phyloP scores from a whole-genome alignment of 2,888 invertebrate genomes.

The Troides aeacus region DNA sequence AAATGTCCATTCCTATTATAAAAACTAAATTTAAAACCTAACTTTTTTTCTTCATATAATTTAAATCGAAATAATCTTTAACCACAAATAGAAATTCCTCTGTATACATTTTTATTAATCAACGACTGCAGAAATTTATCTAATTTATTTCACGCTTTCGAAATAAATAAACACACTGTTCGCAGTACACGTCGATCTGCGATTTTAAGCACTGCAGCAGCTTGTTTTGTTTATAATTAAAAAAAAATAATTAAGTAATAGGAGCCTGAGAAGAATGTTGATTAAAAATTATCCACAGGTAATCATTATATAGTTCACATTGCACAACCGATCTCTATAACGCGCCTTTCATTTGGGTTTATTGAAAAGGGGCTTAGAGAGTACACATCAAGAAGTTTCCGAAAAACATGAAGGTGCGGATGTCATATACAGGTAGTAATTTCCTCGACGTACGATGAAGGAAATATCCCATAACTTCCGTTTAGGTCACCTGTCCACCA shows the following conservation, averaged over 20 bases:
- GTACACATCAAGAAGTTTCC: background rate
- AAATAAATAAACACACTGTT: too few species aligned
- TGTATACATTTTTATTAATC: too few species aligned
- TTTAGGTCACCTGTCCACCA: constrained; percentile 97
- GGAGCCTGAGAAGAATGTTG: background rate
- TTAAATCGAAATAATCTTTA: too few species aligned
- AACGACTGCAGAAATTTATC: too few species aligned
- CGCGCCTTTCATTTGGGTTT: constrained; percentile 7
- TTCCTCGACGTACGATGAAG: constrained; percentile 96
- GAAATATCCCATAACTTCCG: constrained; percentile 93
- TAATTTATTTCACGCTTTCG: too few species aligned
- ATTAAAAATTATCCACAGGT: background rate
- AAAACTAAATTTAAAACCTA: background rate
- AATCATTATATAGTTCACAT: background rate
- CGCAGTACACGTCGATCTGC: too few species aligned
- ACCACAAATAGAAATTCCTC: too few species aligned
- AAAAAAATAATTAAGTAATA: background rate
- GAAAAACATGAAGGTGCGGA: background rate
- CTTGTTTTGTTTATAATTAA: background rate
- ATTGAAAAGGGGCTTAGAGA: constrained; percentile 25
- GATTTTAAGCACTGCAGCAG: too few species aligned
- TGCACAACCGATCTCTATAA: constrained; percentile 17
- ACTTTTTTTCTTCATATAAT: too few species aligned
- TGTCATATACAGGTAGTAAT: constrained; percentile 76
- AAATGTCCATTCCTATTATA: background rate